Evolutionary conservation across 2,797 vertebrate species (phyloP), one percentile per base, ranked within the genome.

Genomic region (Characodon lateralis): DNA sequence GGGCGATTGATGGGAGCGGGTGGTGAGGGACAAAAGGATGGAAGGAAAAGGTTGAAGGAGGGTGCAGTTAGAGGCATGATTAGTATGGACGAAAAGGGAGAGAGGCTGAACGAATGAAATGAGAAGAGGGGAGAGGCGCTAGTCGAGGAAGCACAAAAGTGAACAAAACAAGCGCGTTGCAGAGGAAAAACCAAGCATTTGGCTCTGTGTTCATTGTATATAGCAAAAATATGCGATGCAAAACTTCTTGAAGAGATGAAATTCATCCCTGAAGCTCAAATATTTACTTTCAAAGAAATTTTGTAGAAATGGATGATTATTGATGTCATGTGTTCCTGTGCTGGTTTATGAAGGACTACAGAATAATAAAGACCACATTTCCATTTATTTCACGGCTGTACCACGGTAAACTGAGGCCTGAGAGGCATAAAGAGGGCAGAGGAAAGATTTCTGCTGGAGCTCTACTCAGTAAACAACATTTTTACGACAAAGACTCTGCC

Each of bases 81-180:
- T 87, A 88, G 91, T 74, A 88, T 91, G 89, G 83, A 81, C 74
- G 82, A 87, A 83, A 71, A 81, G 69, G 65, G 85, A 83, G 65
- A 73, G 80, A 70, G 80, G 85, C 58, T 73, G 69, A 77, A 77
- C 24, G 74, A 78, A 72, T 63, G 81, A 68, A 74, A 68, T 63
- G 46, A 59, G 50, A 65, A 41, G 73, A 73, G 76, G 72, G 72
- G 66, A 85, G 51, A 84, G 72, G 73, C 1, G 43, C 66, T 72
- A 20, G 26, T 24, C 1, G 59, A 56, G 55, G 55, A 56, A 56
- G 55, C 55, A 24, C 8, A 35, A n/a, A 18, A 43, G 74, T 6
- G 70, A 72, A 82, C 70, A 79, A 81, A 84, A 83, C 89, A 87
- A 78, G 87, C 84, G 71, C 74, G 88, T 77, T 81, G 80, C 81